Evolutionary conservation across 2,888 invertebrate species (phyloP).

Genomic region (Hirtodrosophila histrioides): DNA sequence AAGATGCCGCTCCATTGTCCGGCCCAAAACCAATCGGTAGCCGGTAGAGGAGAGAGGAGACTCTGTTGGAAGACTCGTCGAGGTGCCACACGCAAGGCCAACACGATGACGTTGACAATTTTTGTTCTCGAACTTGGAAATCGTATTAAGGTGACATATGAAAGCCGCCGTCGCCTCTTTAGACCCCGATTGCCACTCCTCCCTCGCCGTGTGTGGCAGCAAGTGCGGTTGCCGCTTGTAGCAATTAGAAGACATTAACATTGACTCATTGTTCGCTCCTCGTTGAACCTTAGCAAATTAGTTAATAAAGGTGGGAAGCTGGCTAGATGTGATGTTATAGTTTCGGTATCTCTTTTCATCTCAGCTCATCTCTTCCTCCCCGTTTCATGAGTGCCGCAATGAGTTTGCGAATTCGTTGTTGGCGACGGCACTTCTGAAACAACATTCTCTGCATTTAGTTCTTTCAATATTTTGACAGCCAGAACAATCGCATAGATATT

Average conservation of each 20-base stretch:
- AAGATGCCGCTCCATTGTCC: constrained; percentile 46
- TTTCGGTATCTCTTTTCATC: constrained; percentile 43
- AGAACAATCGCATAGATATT: constrained; percentile 66
- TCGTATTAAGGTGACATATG: constrained; percentile 65
- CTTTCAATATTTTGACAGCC: constrained; percentile 73
- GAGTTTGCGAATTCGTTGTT: constrained; percentile 69
- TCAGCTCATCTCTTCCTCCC: constrained; percentile 3
- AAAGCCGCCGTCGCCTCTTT: constrained; percentile 46
- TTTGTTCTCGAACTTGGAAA: constrained; percentile 50
- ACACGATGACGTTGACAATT: constrained; percentile 67
- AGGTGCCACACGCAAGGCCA: constrained; percentile 66
- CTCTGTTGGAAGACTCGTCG: constrained; percentile 2
- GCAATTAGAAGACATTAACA: constrained; percentile 71
- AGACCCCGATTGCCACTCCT: background rate
- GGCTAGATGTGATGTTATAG: constrained; percentile 45
- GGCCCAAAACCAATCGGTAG: constrained; percentile 37
- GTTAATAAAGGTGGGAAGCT: constrained; percentile 81
- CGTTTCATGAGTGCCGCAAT: constrained; percentile 49
- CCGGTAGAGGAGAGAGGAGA: constrained; percentile 7
- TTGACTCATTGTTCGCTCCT: constrained; percentile 47
- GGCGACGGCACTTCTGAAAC: constrained; percentile 44
- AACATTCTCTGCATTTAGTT: constrained; percentile 27
- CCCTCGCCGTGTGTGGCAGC: constrained; percentile 23
- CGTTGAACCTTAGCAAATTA: constrained; percentile 71
- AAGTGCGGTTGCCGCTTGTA: constrained; percentile 41